Evolutionary conservation across 1,140 invertebrate genomes (phyloP), one percentile per base, ranked within the genome.

Genomic region (Euwallacea similis): DNA sequence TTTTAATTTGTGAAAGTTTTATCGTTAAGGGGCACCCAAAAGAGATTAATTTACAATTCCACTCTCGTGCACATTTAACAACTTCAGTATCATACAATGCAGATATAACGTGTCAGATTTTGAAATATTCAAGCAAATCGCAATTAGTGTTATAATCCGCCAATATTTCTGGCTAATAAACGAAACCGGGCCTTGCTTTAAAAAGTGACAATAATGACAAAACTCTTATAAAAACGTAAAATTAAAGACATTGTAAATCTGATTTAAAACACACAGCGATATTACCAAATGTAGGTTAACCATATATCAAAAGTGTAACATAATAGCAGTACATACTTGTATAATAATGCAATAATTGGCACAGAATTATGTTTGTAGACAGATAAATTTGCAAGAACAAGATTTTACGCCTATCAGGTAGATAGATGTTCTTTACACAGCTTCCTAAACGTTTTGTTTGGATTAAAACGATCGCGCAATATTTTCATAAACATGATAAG

Each of bases 311-410:
- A 33, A 10, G 21, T 58, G 10, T 15, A 53, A 53, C 50, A 53
- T 53, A 53, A 53, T 59, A n/a, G 9, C 7, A 21, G 15, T 15
- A 33, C 33, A 11, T 61, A 62, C 44, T 62, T 62, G 60, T 62
- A 43, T 46, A 62, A 62, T 62, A 62, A 62, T 41, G 7, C 11
- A 44, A n/a, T 43, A 62, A 62, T 62, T 62, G 60, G 60, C n/a
- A 44, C 21, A 15, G 44, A 62, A 62, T 46, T 64, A 64, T 64
- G 21, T 61, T 64, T 64, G 47, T 46, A 50, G 33, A 50, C 44
- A 64, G 46, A 64, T 64, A 50, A 53, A 64, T 64, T 44, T 62
- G 60, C 60, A 62, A 62, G 41, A 62, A 62, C 44, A 15, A 21
- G 15, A 13, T 64, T 64, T 64, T 33, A 33, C 46, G n/a, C 46